phyloP scores from a whole-genome alignment of 2,888 invertebrate species.

The Xylota segnis region DNA sequence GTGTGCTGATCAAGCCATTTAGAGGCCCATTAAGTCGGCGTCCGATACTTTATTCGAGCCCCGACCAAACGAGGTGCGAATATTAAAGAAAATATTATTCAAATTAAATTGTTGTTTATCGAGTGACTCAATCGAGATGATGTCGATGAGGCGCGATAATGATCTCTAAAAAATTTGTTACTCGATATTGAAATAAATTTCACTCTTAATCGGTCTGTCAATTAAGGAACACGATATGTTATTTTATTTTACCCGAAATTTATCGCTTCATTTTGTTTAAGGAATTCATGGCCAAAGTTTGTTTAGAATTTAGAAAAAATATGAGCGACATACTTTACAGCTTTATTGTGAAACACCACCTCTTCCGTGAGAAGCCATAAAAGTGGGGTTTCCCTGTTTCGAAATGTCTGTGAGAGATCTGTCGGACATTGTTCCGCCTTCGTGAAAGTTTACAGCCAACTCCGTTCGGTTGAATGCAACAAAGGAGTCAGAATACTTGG shows the following conservation, averaged over 20 bases:
- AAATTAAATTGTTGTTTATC: constrained; percentile 68
- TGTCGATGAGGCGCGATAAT: constrained; percentile 33
- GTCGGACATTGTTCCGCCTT: constrained; percentile 43
- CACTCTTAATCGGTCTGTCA: constrained; percentile 18
- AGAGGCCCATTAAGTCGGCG: constrained; percentile 47
- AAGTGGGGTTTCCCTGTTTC: constrained; percentile 21
- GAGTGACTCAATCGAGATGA: constrained; percentile 44
- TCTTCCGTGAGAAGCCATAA: constrained; percentile 40
- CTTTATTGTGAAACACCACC: neutral
- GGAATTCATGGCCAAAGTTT: constrained; percentile 7
- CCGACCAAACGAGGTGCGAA: constrained; percentile 65
- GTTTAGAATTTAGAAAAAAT: constrained; percentile 18
- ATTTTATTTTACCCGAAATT: neutral
- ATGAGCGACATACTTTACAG: neutral
- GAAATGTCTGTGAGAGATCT: constrained; percentile 15
- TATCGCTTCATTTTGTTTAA: constrained; percentile 11
- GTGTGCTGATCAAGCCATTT: constrained; percentile 58
- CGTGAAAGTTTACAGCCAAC: constrained; percentile 31
- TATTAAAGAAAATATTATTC: constrained; percentile 62
- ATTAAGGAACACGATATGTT: constrained; percentile 28
- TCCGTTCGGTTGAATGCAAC: constrained; percentile 40
- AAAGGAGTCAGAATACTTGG: constrained; percentile 46
- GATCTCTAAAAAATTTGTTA: constrained; percentile 53
- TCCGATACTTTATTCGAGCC: constrained; percentile 34
- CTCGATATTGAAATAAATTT: constrained; percentile 49